Conservation (phyloP, 2,797 vertebrate species). For the Euphonia xanthogaster region DNA sequence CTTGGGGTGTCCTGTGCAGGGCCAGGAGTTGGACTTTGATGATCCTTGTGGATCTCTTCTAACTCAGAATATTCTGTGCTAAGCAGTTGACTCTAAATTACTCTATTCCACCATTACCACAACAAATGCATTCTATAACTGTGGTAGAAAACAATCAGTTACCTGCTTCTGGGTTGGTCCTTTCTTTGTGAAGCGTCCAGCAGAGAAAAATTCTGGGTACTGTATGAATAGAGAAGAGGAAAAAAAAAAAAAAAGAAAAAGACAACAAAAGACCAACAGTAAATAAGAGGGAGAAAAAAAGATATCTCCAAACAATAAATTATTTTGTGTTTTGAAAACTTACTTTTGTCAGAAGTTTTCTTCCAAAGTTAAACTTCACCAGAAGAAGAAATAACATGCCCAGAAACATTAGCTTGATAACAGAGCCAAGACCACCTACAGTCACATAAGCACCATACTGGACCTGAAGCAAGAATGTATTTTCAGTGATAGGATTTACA, state of each 20-base stretch:
- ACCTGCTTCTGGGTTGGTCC: conserved; percentile 96
- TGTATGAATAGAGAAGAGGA: background rate
- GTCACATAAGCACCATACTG: conserved; percentile 88
- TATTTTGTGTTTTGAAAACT: conserved; percentile 35
- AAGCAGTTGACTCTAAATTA: background rate
- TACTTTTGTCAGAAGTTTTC: conserved; percentile 91
- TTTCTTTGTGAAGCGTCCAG: conserved; percentile 86
- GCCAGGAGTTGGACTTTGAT: background rate
- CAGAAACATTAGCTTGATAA: conserved; percentile 88
- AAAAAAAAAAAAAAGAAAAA: background rate
- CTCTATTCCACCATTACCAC: background rate
- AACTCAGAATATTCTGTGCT: background rate
- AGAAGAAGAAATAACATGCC: conserved; percentile 90
- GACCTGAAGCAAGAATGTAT: conserved; percentile 74
- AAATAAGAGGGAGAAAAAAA: background rate
- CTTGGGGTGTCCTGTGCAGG: background rate
- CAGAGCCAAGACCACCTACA: conserved; percentile 82
- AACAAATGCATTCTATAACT: background rate
- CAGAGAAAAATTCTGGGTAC: conserved; percentile 93
- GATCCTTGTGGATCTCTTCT: background rate
- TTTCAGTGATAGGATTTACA: background rate
- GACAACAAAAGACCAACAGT: background rate
- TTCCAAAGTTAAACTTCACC: conserved; percentile 88
- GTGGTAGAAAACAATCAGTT: background rate
- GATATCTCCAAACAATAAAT: background rate